phyloP scores from a whole-genome alignment of 2,888 invertebrate species.

The Morpho deidamia region DNA sequence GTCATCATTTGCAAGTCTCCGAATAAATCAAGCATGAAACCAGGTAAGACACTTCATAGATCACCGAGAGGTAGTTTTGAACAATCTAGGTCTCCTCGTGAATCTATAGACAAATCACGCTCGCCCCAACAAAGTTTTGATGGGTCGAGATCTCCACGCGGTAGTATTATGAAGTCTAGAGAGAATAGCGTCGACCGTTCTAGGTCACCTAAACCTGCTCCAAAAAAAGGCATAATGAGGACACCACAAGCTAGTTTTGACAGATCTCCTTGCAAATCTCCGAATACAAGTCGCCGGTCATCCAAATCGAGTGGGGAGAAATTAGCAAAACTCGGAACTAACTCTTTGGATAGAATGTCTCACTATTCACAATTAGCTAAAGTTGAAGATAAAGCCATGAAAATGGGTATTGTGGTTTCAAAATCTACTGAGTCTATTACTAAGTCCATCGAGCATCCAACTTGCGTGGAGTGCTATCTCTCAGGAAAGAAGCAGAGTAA shows the following conservation, averaged over 20 bases:
- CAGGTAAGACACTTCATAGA: constrained; percentile 57
- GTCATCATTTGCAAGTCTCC: constrained; percentile 74
- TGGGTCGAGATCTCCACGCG: constrained; percentile 65
- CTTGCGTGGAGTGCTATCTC: constrained; percentile 86
- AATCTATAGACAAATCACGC: constrained; percentile 76
- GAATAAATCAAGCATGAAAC: constrained; percentile 67
- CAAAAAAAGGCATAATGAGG: constrained; percentile 73
- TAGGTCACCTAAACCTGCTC: constrained; percentile 67
- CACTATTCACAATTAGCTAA: constrained; percentile 72
- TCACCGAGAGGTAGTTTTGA: constrained; percentile 78
- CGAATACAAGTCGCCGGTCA: constrained; percentile 62
- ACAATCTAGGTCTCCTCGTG: constrained; percentile 69
- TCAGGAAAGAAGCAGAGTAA: constrained; percentile 79
- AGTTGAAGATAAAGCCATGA: constrained; percentile 71
- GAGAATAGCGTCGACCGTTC: constrained; percentile 65
- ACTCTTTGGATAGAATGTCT: constrained; percentile 67
- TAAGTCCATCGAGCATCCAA: constrained; percentile 81
- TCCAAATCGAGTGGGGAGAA: constrained; percentile 65
- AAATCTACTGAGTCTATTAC: constrained; percentile 76
- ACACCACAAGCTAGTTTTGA: constrained; percentile 73
- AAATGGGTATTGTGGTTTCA: constrained; percentile 77
- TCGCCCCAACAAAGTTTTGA: constrained; percentile 80
- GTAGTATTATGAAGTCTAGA: constrained; percentile 69
- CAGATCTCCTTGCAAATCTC: constrained; percentile 67
- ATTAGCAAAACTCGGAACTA: constrained; percentile 66